A percentile compares a stretch with the other conserved stretches of the same genome.
phyloP scores from a whole-genome alignment of 2,888 invertebrate genomes.

The Meganola albula region DNA sequence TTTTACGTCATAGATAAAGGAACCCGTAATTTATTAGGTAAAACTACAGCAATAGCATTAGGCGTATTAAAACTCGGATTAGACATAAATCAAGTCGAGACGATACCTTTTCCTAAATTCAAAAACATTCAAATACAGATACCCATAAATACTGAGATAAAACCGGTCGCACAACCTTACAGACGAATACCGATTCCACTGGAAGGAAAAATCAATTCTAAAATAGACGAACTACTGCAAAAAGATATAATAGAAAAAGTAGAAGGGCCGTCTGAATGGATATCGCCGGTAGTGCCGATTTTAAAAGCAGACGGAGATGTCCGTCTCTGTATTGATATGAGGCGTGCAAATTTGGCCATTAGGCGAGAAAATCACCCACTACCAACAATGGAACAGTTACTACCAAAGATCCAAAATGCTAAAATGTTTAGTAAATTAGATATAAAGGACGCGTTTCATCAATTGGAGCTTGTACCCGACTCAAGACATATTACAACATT shows the following conservation, averaged over 20 bases:
- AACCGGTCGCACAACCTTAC: conserved; percentile 16
- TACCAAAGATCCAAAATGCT: conserved; percentile 1
- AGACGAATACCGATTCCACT: conserved; percentile 13
- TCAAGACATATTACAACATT: conserved; percentile 3
- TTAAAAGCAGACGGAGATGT: conserved; percentile 3
- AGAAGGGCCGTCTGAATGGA: conserved; percentile 19
- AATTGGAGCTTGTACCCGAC: neutral
- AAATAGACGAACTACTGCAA: conserved; percentile 18
- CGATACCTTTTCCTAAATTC: conserved; percentile 24
- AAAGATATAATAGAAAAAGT: conserved; percentile 24
- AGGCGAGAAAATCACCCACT: conserved; percentile 3
- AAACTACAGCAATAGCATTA: conserved; percentile 10
- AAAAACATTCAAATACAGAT: conserved; percentile 13
- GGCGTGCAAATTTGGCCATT: conserved; percentile 1
- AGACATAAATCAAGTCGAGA: conserved; percentile 1
- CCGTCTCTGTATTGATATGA: conserved; percentile 1
- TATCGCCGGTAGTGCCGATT: conserved; percentile 22
- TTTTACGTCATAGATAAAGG: conserved; percentile 5
- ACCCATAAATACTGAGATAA: conserved; percentile 8
- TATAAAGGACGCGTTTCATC: conserved; percentile 2
- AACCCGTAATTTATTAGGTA: conserved; percentile 16
- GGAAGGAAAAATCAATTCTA: conserved; percentile 13
- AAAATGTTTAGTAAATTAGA: neutral
- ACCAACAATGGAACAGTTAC: conserved; percentile 1
- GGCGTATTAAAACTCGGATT: conserved; percentile 16